Conservation (phyloP, 2,888 invertebrate species). For the Eretmocerus hayati region DNA sequence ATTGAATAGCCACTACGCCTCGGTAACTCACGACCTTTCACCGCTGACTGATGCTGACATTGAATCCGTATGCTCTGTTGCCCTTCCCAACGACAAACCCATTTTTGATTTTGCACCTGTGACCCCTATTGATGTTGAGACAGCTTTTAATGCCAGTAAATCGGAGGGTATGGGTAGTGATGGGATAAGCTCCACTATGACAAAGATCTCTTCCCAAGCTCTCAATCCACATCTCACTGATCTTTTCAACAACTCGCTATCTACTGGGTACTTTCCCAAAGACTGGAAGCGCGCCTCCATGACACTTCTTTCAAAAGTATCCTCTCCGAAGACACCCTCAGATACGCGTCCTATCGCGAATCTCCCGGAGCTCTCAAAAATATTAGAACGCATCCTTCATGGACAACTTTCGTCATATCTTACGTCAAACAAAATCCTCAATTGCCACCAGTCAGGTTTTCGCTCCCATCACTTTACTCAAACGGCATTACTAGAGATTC, state of each 20-base stretch:
- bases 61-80: background rate
- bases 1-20: background rate
- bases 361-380: background rate
- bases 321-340: too few relatives aligned
- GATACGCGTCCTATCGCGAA: too few relatives aligned
- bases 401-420: background rate
- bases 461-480: conserved; percentile 25
- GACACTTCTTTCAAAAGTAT: background rate
- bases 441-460: conserved; percentile 30
- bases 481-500: conserved; percentile 26
- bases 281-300: background rate
- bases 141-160: background rate
- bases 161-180: background rate
- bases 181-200: background rate
- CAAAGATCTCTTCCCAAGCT: background rate
- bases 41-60: background rate
- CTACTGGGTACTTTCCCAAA: background rate
- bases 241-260: background rate
- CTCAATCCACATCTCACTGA: background rate
- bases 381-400: background rate
- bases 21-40: background rate
- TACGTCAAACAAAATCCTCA: conserved; percentile 18
- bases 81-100: background rate
- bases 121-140: background rate
- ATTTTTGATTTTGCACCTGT: background rate